Evolutionary conservation across 2,113 vertebrate species (phyloP), one percentile per base, ranked within the genome.

Genomic region (Lepisosteus osseus): DNA sequence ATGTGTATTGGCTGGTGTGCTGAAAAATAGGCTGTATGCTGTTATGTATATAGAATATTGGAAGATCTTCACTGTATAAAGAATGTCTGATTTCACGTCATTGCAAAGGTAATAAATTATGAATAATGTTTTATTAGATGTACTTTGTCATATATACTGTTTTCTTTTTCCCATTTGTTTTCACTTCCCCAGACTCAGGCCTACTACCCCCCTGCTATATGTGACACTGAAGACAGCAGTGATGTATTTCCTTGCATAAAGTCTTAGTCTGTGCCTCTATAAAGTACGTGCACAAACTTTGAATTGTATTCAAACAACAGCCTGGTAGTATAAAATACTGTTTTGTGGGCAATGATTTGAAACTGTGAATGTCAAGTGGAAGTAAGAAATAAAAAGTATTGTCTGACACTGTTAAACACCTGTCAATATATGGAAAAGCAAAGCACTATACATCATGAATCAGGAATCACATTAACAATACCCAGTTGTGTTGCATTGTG

Each of bases 111-210:
- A 76, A 80, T 77, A 67, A 80, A 72, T 73, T 61, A 76, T 72
- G 72, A 76, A 67, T 75, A 69, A 78, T 80, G 65, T 73, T 66
- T 71, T 71, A 70, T 75, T 67, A 68, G 67, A 67, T 67, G 9
- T 63, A 73, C 64, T 76, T 74, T 77, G 75, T 76, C 72, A 74
- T 74, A 73, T 73, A 62, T 45, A 61, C 56, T 61, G 42, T 68
- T 68, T 61, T 59, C 74, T 40, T 76, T 65, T 64, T 17, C 74
- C 66, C 67, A 74, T 69, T 71, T 76, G 71, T 63, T 68, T 68
- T 74, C 69, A 45, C 63, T 73, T 68, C 54, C 73, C 63, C 54
- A 42, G 65, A 56, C 61, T 65, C 54, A 40, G 12, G 17, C 54
- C 45, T 44, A 47, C 65, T 55, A 29, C 51, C 6, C 45, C 9